Percentiles rank a stretch among this genome's conserved stretches.
phyloP scores from a whole-genome alignment of 2,113 vertebrate genomes.

The Anolis sagrei region DNA sequence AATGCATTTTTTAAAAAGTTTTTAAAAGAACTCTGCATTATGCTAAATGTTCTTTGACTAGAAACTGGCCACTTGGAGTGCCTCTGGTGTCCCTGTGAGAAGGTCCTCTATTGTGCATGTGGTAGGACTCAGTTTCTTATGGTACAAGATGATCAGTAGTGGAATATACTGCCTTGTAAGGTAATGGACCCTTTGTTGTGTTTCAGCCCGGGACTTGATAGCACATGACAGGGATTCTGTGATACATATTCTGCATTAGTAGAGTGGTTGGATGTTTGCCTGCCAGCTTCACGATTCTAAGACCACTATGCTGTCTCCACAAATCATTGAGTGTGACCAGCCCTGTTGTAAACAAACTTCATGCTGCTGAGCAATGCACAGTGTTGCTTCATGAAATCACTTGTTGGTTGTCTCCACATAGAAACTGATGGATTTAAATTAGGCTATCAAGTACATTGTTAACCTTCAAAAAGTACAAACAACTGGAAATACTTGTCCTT shows the following conservation, averaged over 20 bases:
- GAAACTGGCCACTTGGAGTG: too few relatives aligned
- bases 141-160: background rate
- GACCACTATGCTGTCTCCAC: background rate
- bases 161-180: background rate
- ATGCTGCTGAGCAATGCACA: background rate
- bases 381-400: background rate
- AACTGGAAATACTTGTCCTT: too few relatives aligned
- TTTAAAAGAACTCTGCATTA: too few relatives aligned
- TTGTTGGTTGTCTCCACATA: background rate
- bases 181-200: background rate
- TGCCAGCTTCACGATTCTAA: background rate
- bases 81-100: too few relatives aligned
- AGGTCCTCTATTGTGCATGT: too few relatives aligned
- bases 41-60: too few relatives aligned
- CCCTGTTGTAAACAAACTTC: background rate
- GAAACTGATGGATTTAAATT: background rate
- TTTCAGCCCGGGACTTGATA: background rate
- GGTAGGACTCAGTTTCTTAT: too few relatives aligned
- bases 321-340: background rate
- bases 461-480: too few relatives aligned
- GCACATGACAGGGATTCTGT: background rate
- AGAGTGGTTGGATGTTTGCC: background rate
- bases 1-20: too few relatives aligned
- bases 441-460: too few relatives aligned
- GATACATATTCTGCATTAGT: background rate